Base-by-base conservation (phyloP, 2,797 vertebrate species). In the Pteronotus mesoamericanus region DNA sequence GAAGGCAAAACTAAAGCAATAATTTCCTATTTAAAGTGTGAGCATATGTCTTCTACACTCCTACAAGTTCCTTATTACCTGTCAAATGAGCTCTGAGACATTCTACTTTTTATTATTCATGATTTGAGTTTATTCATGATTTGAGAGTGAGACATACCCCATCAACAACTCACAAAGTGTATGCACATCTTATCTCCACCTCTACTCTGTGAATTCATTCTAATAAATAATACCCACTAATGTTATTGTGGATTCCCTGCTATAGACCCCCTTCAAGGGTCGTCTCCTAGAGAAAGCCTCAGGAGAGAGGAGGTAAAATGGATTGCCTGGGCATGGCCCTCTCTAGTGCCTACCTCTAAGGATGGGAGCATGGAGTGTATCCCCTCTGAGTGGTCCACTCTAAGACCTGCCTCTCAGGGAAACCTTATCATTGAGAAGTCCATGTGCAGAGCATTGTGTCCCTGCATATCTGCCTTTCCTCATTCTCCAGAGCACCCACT, bases 191-290 rank as follows among this genome's bases (percentile, higher is more conserved):
- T n/a, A 55, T 77, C 34, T 74, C 21, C 21, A 39, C 22, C 71
- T 51, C 29, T 22, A 51, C 39, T 88, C 14, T 57, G 53, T 21
- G 29, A 68, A 88, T 14, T 34, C 4, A 16, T 93, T 83, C 22
- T 83, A 61, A 83, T 66, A 79, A 78, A 53, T 55, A 68, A 78
- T 57, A 26, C 59, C 26, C 9, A 61, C 14, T 21, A 11, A 44
- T 74, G 46, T 79, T 53, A 24, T 11, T 19, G 3, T n/a, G 11
- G 15, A n/a, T 53, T 46, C 11, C 15, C 34, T 12, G 2, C 68
- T 11, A 34, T 2, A 16, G 11, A 5, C 0, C 10, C 2, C 14
- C 22, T 55, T 11, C 4, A 74, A 2, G 3, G 39, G 15, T 9
- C 14, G 16, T 21, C 2, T 75, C 15, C 42, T 22, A 55, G 9